Base-by-base conservation (phyloP, 1,140 invertebrate genomes). In the Sarcophaga bullata region DNA sequence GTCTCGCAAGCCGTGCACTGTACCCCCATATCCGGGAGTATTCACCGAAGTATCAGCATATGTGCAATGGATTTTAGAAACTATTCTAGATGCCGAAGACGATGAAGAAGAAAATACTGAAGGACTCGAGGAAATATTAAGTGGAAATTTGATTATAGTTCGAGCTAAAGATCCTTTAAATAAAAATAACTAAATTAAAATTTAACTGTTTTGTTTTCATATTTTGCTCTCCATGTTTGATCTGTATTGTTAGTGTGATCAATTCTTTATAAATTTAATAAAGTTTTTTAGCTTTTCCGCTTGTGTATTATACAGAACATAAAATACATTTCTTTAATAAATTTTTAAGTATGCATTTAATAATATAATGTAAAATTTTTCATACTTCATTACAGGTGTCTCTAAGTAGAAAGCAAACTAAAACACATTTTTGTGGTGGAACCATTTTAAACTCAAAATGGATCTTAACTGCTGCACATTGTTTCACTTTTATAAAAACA, bases 41-140 rank as follows among this genome's bases (percentile, higher is more conserved):
- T 92, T 90, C 19, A 91, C 93, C 0, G 90, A 90, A 84, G 91
- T 93, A 0, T 87, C 91, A 0, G 86, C 86, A 25, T 92, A 91
- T 84, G 84, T 91, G 11, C 86, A 90, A 48, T 92, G 91, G 92
- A 91, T 92, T 68, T 47, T 50, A 19, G 73, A 84, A 68, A 82
- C 72, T 10, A 73, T 84, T 9, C n/a, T 76, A 0, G 80, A 73
- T 19, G 81, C 76, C 15, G 75, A 75, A 10, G 81, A 84, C 25
- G 81, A 80, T 58, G 83, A 78, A 7, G 81, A 82, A 11, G 80
- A 81, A 3, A 82, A 54, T 54, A 75, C 68, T 8, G 75, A 84
- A 58, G 54, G 72, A 19, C 72, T 78, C 11, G 81, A 82, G 50
- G 80, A 81, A 46, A 46, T 83, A 62, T 62, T 62, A 17, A 83